Conservation (phyloP, 2,797 vertebrate genomes). For the Varecia variegata region DNA sequence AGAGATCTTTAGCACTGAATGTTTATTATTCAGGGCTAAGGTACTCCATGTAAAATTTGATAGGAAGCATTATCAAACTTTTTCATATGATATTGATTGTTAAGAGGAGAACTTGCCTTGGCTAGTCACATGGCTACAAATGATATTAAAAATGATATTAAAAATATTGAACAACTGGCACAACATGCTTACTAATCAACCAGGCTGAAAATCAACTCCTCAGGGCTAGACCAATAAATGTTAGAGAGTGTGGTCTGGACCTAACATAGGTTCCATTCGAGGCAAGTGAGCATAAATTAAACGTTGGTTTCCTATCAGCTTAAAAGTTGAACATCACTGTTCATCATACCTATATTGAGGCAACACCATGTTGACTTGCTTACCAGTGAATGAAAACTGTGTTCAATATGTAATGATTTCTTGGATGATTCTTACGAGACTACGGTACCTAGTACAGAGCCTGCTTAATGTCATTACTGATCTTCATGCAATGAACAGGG, state of each 20-base stretch:
- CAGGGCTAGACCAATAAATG: neutral
- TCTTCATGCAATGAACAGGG: neutral
- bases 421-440: neutral
- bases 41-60: too few species aligned
- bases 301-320: neutral
- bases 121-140: neutral
- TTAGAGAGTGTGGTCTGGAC: neutral
- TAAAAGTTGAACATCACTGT: neutral
- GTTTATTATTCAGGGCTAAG: neutral
- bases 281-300: neutral
- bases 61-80: neutral
- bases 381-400: neutral
- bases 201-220: neutral
- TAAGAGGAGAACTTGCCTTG: neutral
- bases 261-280: neutral
- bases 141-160: too few species aligned
- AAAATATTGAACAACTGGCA: neutral
- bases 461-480: neutral
- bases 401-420: neutral
- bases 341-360: neutral
- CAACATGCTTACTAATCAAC: neutral
- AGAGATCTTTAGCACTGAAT: neutral
- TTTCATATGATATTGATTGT: neutral
- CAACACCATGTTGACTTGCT: neutral
- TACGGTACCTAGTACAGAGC: neutral